Conservation (phyloP, 2,888 invertebrate genomes). For the Ophion ventricosus region DNA sequence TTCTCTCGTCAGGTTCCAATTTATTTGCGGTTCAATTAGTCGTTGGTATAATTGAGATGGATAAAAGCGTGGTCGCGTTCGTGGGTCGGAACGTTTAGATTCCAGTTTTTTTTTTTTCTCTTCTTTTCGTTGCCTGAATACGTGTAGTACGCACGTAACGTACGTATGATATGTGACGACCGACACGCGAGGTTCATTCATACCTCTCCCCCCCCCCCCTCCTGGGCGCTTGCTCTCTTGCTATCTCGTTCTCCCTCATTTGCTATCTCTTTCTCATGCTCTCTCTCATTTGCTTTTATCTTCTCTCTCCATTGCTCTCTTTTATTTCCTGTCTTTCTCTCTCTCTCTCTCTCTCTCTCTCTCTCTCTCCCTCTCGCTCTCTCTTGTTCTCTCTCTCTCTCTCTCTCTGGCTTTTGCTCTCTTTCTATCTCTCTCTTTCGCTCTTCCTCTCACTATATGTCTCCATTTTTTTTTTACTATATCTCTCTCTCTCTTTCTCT, state of each 20-base stretch:
- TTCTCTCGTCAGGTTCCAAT: constrained; percentile 53
- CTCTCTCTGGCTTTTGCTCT: constrained; percentile 50
- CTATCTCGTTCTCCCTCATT: no score
- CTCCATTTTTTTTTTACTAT: no score
- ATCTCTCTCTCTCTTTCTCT: background rate
- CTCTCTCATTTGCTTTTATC: no score
- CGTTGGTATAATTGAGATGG: constrained; percentile 69
- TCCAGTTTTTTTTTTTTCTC: background rate
- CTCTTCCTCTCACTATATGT: constrained; percentile 7
- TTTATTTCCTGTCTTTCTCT: background rate
- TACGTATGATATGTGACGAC: background rate
- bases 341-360: background rate
- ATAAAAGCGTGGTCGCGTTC: constrained; percentile 53
- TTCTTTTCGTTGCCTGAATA: background rate
- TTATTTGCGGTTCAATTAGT: constrained; percentile 72
- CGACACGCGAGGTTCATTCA: constrained; percentile 17
- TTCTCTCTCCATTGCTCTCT: constrained; percentile 37
- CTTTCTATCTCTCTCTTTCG: constrained; percentile 64
- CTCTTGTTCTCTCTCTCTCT: no score
- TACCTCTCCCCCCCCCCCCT: background rate
- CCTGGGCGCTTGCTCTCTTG: no score
- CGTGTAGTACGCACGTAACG: background rate
- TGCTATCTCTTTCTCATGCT: no score
- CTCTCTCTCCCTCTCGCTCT: no score
- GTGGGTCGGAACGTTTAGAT: constrained; percentile 27